phyloP scores from a whole-genome alignment of 2,113 vertebrate genomes.

The Callionymus lyra region DNA sequence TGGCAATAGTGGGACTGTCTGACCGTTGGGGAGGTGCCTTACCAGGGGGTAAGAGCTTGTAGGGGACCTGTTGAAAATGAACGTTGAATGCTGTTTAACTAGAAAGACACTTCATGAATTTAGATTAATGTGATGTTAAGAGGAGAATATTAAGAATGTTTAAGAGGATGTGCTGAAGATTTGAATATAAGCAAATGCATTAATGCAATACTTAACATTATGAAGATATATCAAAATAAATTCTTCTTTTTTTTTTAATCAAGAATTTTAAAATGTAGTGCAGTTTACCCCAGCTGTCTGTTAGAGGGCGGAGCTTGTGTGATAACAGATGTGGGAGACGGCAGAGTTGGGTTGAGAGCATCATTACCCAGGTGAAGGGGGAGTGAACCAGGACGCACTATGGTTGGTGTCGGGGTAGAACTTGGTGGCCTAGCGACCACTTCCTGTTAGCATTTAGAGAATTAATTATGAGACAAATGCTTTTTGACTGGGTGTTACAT shows the following conservation, averaged over 20 bases:
- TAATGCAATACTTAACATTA: background rate
- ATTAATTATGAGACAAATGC: background rate
- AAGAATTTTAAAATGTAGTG: background rate
- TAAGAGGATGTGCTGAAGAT: no score
- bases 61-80: slow-evolving; percentile 77
- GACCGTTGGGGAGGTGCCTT: slow-evolving; percentile 93
- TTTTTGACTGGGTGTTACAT: background rate
- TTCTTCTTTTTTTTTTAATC: no score
- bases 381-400: slow-evolving; percentile 87
- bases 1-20: slow-evolving; percentile 85
- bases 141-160: no score
- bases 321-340: slow-evolving; percentile 94
- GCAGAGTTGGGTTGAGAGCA: slow-evolving; percentile 81
- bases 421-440: slow-evolving; percentile 69
- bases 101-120: no score
- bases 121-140: no score
- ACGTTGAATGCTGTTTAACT: no score
- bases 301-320: slow-evolving; percentile 92
- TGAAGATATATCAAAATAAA: no score
- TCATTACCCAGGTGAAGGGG: slow-evolving; percentile 86
- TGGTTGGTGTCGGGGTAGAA: slow-evolving; percentile 85
- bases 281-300: slow-evolving; percentile 81
- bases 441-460: slow-evolving; percentile 55
- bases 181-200: no score
- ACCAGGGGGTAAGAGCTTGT: slow-evolving; percentile 79